Conservation (phyloP, 1,140 invertebrate genomes). For the Leptopilina boulardi region DNA sequence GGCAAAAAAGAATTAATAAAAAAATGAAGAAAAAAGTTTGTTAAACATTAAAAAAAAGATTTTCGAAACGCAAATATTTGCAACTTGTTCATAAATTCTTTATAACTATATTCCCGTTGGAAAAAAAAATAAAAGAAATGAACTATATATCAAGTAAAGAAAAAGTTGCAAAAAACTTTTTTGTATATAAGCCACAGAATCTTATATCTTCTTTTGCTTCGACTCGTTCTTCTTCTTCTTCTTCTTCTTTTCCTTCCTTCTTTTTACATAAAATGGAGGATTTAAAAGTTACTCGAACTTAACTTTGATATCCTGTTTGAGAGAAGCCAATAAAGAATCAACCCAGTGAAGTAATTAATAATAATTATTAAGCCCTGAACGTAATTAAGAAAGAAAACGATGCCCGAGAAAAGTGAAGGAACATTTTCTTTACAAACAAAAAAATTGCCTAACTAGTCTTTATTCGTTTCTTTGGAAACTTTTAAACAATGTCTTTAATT, state of each 20-base stretch:
- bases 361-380: not conserved
- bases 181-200: not conserved
- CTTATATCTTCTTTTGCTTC: too few relatives aligned
- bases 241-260: not conserved
- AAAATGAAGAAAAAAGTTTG: too few relatives aligned
- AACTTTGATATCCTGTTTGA: constrained; percentile 6
- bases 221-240: too few relatives aligned
- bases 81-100: too few relatives aligned
- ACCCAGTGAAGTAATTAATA: not conserved
- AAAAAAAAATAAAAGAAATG: too few relatives aligned
- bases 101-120: too few relatives aligned
- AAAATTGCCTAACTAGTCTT: constrained; percentile 2
- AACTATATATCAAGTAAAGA: not conserved
- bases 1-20: too few relatives aligned
- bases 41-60: too few relatives aligned
- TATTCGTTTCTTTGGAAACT: constrained; percentile 1
- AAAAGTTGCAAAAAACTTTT: not conserved
- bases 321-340: constrained; percentile 1
- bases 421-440: not conserved
- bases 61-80: too few relatives aligned
- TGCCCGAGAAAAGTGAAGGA: not conserved
- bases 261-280: not conserved
- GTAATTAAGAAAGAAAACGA: constrained; percentile 21
- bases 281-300: not conserved
- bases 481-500: not conserved